A percentile compares a stretch with the other conserved stretches of the same genome.
These are phyloP conservation scores for Magallana nippona DNA, from an alignment of 2,888 invertebrate genomes.

Conservation along the genomic window DNA sequence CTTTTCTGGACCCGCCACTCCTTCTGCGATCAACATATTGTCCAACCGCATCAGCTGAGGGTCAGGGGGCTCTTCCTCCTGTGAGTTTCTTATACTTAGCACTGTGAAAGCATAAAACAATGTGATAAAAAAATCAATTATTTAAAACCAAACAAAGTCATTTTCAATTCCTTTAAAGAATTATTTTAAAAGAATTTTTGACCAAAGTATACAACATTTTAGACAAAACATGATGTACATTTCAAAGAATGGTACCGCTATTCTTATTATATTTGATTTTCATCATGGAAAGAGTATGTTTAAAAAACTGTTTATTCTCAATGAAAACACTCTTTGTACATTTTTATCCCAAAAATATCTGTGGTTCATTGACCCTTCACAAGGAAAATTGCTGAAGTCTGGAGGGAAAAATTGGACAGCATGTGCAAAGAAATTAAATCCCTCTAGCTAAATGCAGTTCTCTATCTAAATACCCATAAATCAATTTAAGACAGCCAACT, in stretches of 20 bases:
- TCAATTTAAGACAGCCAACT: slow-evolving; percentile 31
- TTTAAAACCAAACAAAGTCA: neutral
- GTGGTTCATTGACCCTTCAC: slow-evolving; percentile 14
- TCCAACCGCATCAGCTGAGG: slow-evolving; percentile 98
- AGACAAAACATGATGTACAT: no score
- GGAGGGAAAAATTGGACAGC: slow-evolving; percentile 33
- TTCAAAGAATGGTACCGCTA: no score
- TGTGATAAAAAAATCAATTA: neutral
- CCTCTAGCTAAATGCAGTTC: slow-evolving; percentile 36
- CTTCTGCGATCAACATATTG: slow-evolving; percentile 98
- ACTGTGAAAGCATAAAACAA: slow-evolving; percentile 82
- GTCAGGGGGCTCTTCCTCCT: slow-evolving; percentile 98
- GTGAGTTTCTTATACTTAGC: slow-evolving; percentile 95
- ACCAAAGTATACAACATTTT: no score
- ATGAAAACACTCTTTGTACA: neutral
- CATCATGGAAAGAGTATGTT: no score
- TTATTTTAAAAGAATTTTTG: no score
- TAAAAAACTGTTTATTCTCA: neutral
- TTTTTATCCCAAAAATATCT: neutral
- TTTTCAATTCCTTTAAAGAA: neutral
- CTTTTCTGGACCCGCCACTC: slow-evolving; percentile 82
- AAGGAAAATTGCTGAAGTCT: slow-evolving; percentile 4
- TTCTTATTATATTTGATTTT: no score
- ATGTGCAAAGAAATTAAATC: slow-evolving; percentile 33
- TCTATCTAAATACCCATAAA: slow-evolving; percentile 44